Evolutionary conservation across 2,797 vertebrate species (phyloP).

Genomic region (Potorous gilbertii): DNA sequence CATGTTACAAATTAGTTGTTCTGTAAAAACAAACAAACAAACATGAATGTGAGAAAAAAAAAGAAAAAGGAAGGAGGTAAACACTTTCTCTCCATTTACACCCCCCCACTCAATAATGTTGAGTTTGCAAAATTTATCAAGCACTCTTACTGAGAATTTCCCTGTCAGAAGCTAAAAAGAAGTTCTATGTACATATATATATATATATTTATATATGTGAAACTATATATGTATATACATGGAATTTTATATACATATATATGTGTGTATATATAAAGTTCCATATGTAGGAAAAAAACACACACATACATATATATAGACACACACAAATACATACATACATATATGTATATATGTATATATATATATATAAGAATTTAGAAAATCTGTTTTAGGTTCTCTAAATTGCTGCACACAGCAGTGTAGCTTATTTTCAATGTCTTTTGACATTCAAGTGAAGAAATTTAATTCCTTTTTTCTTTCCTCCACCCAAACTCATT

Average conservation of each 20-base stretch:
- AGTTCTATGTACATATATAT: background rate
- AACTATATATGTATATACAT: background rate
- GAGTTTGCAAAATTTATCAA: constrained; percentile 36
- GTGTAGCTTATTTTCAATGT: constrained; percentile 35
- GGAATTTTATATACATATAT: background rate
- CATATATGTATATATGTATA: no score
- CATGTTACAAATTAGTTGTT: constrained; percentile 44
- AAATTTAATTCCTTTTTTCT: constrained; percentile 47
- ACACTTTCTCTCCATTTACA: background rate
- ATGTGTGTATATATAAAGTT: background rate
- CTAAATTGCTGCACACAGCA: constrained; percentile 41
- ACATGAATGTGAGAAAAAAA: background rate
- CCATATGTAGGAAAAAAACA: background rate
- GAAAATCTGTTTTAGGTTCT: constrained; percentile 3
- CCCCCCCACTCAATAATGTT: background rate
- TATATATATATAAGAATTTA: background rate
- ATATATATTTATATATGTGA: background rate
- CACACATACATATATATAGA: background rate
- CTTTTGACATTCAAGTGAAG: constrained; percentile 50
- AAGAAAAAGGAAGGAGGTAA: background rate
- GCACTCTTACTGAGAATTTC: constrained; percentile 6
- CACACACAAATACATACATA: no score
- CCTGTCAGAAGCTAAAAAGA: background rate
- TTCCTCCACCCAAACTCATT: constrained; percentile 37
- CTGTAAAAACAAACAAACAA: constrained; percentile 39